A percentile compares a stretch with the other conserved stretches of the same genome.
Conservation (phyloP, 1,140 invertebrate species). For the Trichoplusia ni region DNA sequence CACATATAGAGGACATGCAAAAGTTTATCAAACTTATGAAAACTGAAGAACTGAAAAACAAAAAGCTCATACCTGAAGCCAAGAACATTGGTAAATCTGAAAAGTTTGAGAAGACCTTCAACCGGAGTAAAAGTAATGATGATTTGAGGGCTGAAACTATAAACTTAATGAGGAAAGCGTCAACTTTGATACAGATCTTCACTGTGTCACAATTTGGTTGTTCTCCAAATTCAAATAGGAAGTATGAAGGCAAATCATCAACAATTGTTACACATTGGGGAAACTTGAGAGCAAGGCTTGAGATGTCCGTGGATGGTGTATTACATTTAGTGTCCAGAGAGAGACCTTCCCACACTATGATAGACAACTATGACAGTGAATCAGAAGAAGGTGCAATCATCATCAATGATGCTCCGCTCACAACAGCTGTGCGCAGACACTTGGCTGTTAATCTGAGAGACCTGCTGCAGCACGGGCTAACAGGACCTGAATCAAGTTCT, state of each 20-base stretch:
- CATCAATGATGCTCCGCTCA: slow-evolving; percentile 83
- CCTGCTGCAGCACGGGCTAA: slow-evolving; percentile 96
- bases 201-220: slow-evolving; percentile 95
- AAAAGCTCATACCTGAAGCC: slow-evolving; percentile 81
- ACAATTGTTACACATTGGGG: slow-evolving; percentile 95
- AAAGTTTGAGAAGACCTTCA: slow-evolving; percentile 85
- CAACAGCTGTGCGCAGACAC: slow-evolving; percentile 94
- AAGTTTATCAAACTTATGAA: slow-evolving; percentile 98
- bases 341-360: slow-evolving; percentile 60
- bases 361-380: slow-evolving; percentile 82
- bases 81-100: slow-evolving; percentile 80
- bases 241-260: slow-evolving; percentile 87
- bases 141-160: slow-evolving; percentile 84
- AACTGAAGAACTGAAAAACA: slow-evolving; percentile 88
- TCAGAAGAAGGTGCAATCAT: slow-evolving; percentile 80
- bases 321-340: slow-evolving; percentile 84
- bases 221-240: slow-evolving; percentile 95
- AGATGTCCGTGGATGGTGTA: slow-evolving; percentile 93
- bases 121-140: slow-evolving; percentile 66
- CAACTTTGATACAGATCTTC: slow-evolving; percentile 95
- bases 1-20: slow-evolving; percentile 98
- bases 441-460: slow-evolving; percentile 94
- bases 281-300: slow-evolving; percentile 95
- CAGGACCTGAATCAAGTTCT: slow-evolving; percentile 87
- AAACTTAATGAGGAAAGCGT: slow-evolving; percentile 93